Conservation (phyloP, 1,140 invertebrate species). For the Brachionus asplanchnoidis region DNA sequence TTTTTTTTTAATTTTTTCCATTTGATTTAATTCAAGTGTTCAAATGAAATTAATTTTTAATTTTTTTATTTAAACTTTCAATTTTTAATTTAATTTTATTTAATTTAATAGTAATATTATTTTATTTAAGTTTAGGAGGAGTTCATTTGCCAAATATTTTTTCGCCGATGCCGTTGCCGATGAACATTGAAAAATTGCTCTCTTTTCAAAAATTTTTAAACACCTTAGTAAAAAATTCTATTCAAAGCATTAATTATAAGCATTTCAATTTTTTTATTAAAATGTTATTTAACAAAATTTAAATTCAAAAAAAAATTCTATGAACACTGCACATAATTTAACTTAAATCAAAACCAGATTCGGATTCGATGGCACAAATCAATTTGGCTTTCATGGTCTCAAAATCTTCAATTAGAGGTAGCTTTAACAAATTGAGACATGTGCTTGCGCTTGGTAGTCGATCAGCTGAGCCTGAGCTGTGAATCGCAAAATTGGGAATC, state of each 20-base stretch:
- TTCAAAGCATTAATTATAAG: not conserved
- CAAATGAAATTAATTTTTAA: too few species aligned
- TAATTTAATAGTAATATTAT: too few species aligned
- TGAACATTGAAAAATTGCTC: too few species aligned
- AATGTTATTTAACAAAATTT: not conserved
- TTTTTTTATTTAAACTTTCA: too few species aligned
- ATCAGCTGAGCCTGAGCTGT: conserved; percentile 77
- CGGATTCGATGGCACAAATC: conserved; percentile 85
- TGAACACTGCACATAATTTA: not conserved
- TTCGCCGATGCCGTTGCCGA: too few species aligned
- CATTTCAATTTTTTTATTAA: not conserved
- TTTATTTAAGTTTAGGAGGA: too few species aligned
- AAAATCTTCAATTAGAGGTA: conserved; percentile 80
- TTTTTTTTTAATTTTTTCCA: too few species aligned
- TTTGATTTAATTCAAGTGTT: too few species aligned
- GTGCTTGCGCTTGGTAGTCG: conserved; percentile 88
- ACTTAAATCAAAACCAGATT: conserved; percentile 87
- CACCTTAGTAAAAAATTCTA: not conserved
- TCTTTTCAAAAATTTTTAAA: not conserved
- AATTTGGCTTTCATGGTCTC: conserved; percentile 74
- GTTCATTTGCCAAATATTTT: too few species aligned
- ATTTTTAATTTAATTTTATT: too few species aligned
- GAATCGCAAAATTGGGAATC: conserved; percentile 82
- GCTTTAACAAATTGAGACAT: conserved; percentile 92
- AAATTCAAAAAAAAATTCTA: not conserved